Base-by-base conservation (phyloP, 2,797 vertebrate genomes). In the Champsocephalus gunnari region DNA sequence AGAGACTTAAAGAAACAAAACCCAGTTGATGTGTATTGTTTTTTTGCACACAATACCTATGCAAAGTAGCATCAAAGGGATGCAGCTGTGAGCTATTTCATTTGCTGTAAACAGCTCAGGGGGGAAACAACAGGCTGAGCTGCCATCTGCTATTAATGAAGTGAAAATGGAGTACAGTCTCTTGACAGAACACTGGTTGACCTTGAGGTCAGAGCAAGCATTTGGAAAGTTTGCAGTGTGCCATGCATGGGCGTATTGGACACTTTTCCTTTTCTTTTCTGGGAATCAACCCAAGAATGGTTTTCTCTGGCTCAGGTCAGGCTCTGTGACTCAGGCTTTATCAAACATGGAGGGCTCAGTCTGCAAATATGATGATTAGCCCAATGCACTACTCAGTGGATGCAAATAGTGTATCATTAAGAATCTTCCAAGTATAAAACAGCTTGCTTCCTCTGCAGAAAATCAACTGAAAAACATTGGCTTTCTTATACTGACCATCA, bases 131-230 rank as follows among this genome's bases (percentile, higher is more conserved):
- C 49, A 70, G 49, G 32, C 49, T 48, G 43, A 54, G 41, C 58
- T 66, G 71, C 66, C 71, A 71, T 79, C 59, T 73, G 65, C 50
- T 61, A 38, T 69, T 73, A 79, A 56, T 66, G 58, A 74, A 34
- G 9, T 56, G 47, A 59, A 38, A 43, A 47, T 51, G 54, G 72
- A 55, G 63, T 55, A 41, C 5, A 41, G 54, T 66, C 73, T 73
- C 66, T 19, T 63, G 55, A 79, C 21, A 47, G 57, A 71, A 32
- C 13, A 9, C 21, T 56, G 45, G 59, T 66, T 71, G 77, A 79
- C 49, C 58, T 58, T 10, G 9, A 24, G 78, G 64, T 75, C 64
- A 66, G 2, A 54, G 66, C 72, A 70, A 75, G 56, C 73, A 70
- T 80, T 65, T 78, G 12, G 50, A 59, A 75, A 74, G 75, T 70